Evolutionary conservation across 2,797 vertebrate species (phyloP).

Genomic region (Lemur catta): DNA sequence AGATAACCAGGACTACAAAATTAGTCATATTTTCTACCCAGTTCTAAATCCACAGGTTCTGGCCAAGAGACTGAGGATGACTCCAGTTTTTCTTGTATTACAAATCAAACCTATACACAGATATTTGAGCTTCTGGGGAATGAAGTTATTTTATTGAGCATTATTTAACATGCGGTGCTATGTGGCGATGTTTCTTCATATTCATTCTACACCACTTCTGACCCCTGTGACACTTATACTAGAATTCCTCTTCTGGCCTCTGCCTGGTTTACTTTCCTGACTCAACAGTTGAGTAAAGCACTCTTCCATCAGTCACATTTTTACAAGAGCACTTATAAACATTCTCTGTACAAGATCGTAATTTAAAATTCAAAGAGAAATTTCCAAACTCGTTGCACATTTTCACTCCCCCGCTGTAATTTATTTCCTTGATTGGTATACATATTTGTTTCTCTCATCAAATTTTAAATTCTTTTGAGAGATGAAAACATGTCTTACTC

Average conservation of each 20-base stretch:
- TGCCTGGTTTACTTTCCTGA: not conserved
- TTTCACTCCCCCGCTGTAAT: not conserved
- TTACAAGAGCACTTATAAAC: not conserved
- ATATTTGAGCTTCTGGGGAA: not conserved
- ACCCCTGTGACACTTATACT: too few relatives aligned
- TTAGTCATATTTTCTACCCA: not conserved
- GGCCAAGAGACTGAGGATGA: not conserved
- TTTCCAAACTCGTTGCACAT: not conserved
- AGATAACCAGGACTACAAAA: not conserved
- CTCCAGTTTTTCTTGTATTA: not conserved
- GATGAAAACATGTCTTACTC: not conserved
- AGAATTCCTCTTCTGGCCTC: not conserved
- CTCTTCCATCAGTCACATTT: not conserved
- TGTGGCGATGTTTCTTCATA: not conserved
- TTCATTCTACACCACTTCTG: not conserved
- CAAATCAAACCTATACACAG: not conserved
- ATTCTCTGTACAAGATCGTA: not conserved
- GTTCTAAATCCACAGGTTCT: not conserved
- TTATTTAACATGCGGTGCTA: not conserved
- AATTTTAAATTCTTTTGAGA: not conserved
- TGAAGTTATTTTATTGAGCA: not conserved
- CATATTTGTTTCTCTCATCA: not conserved
- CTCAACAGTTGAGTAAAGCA: not conserved
- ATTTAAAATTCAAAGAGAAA: not conserved
- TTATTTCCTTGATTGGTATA: not conserved